Conservation (phyloP, 2,797 vertebrate genomes). For the Scolopax rusticola region DNA sequence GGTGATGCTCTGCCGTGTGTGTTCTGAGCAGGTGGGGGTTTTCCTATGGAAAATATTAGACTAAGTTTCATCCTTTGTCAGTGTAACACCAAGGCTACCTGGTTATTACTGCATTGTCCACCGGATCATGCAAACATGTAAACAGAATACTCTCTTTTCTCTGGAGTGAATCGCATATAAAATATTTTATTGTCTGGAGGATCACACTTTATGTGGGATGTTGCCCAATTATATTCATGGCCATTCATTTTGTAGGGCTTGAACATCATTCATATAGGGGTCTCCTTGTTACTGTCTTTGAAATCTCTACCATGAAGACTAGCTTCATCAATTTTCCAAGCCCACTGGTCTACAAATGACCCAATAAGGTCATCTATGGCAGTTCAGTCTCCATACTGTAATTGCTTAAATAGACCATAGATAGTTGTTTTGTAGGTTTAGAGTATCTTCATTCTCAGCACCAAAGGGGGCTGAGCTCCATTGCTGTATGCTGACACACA, state of each 20-base stretch:
- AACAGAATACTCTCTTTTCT: not conserved
- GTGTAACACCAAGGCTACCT: not conserved
- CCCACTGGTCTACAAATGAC: slow-evolving; percentile 46
- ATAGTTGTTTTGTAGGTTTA: not conserved
- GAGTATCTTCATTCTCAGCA: not conserved
- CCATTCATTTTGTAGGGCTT: slow-evolving; percentile 35
- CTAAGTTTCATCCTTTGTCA: not conserved
- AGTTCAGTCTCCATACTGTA: not conserved
- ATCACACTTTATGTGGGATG: not conserved
- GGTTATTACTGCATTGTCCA: not conserved
- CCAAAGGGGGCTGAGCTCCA: not conserved
- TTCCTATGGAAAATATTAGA: not conserved
- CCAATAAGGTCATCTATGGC: slow-evolving; percentile 49
- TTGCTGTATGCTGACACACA: not conserved
- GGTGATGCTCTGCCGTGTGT: not conserved
- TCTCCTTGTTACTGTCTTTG: slow-evolving; percentile 62
- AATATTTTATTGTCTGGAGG: not conserved
- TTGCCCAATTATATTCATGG: slow-evolving; percentile 37
- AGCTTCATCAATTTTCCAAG: slow-evolving; percentile 65
- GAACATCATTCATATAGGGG: slow-evolving; percentile 39
- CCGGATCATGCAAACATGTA: not conserved
- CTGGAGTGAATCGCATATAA: not conserved
- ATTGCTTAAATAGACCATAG: slow-evolving; percentile 1
- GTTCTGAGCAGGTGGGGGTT: not conserved
- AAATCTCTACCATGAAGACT: slow-evolving; percentile 37